These are phyloP conservation scores for Nipponia nippon DNA, from an alignment of 2,113 vertebrate genomes.

Conservation along the genomic window DNA sequence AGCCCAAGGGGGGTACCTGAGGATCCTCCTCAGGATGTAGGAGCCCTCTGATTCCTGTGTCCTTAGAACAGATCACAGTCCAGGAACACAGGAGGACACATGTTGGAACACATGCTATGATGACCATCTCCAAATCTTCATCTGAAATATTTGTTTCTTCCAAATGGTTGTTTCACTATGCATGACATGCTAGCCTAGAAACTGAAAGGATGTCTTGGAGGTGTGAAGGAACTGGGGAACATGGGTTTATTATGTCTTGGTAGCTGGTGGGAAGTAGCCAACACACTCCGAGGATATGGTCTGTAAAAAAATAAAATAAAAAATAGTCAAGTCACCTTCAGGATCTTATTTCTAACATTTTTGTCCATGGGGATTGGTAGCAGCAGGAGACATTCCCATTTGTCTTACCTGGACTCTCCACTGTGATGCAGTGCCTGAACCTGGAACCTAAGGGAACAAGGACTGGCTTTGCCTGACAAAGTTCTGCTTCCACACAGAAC, in stretches of 20 bases:
- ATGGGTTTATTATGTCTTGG: not conserved
- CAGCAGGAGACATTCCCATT: not conserved
- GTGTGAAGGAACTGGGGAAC: not conserved
- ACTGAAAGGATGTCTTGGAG: not conserved
- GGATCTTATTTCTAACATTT: not conserved
- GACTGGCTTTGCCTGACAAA: not conserved
- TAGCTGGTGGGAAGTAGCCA: not conserved
- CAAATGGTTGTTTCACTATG: not conserved
- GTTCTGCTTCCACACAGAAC: not conserved
- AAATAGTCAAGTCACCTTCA: not conserved
- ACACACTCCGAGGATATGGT: not conserved
- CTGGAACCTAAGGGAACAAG: not conserved
- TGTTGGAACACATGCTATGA: not conserved
- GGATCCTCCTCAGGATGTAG: not conserved
- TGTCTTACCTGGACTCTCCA: not conserved
- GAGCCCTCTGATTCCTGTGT: not conserved
- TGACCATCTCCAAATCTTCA: not conserved
- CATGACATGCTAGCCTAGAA: not conserved
- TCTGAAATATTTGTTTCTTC: not conserved
- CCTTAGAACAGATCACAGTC: not conserved
- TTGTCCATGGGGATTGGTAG: not conserved
- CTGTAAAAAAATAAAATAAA: not conserved
- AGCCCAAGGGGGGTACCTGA: not conserved
- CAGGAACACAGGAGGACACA: not conserved
- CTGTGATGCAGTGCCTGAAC: accelerated